phyloP scores from a whole-genome alignment of 2,113 vertebrate species.

The Dicerorhinus sumatrensis region DNA sequence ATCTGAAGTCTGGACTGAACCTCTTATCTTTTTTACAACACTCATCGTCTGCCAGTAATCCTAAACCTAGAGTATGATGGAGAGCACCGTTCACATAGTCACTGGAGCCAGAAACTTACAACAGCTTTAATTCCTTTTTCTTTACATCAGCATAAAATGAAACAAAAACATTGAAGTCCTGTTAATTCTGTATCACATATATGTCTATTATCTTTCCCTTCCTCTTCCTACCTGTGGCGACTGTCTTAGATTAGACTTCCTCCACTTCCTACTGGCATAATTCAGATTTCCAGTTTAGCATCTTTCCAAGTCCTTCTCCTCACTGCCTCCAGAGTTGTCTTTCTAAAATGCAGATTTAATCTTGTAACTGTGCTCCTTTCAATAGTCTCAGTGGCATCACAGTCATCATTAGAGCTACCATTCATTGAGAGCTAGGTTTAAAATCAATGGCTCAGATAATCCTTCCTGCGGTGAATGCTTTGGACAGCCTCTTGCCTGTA shows the following conservation, averaged over 20 bases:
- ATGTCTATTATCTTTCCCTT: not conserved
- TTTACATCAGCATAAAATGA: not conserved
- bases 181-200: not conserved
- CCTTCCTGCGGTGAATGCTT: not conserved
- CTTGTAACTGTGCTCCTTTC: accelerated
- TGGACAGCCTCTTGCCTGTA: not conserved
- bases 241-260: not conserved
- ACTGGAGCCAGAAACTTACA: not conserved
- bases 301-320: not conserved
- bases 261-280: not conserved
- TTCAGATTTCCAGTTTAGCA: not conserved
- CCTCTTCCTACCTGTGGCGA: not conserved
- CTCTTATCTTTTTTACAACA: not conserved
- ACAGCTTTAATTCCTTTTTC: not conserved
- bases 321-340: not conserved
- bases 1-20: not conserved
- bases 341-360: not conserved
- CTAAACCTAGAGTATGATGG: not conserved
- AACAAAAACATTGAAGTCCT: not conserved
- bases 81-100: not conserved
- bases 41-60: not conserved
- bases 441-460: not conserved
- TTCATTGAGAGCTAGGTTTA: not conserved
- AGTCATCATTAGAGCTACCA: not conserved
- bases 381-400: not conserved